Evolutionary conservation across 2,888 invertebrate genomes (phyloP).

Genomic region (Cetonia aurata): DNA sequence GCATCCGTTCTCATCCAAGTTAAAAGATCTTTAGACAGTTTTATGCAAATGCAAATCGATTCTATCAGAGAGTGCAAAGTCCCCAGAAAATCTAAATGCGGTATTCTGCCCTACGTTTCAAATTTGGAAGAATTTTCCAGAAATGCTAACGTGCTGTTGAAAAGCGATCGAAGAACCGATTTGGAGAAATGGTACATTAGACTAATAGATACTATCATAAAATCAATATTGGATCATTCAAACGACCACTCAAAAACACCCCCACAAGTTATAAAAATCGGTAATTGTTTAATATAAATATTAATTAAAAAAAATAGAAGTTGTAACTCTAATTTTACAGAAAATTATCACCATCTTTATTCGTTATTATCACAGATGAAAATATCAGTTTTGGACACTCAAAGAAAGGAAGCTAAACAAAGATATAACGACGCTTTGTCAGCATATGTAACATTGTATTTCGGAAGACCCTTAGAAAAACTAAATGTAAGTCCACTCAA

Average conservation of each 20-base stretch:
- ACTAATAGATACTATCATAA: conserved; percentile 86
- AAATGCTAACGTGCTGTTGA: conserved; percentile 90
- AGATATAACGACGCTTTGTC: conserved; percentile 91
- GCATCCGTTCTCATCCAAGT: conserved; percentile 89
- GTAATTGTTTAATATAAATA: conserved; percentile 64
- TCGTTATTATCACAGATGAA: conserved; percentile 89
- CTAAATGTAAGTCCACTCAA: conserved; percentile 76
- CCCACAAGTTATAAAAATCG: conserved; percentile 91
- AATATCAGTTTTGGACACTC: conserved; percentile 86
- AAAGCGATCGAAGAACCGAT: conserved; percentile 88
- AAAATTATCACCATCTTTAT: conserved; percentile 96
- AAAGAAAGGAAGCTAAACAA: conserved; percentile 90
- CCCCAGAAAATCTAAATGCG: conserved; percentile 84
- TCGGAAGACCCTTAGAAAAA: conserved; percentile 93
- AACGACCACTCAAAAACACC: conserved; percentile 92
- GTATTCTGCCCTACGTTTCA: conserved; percentile 88
- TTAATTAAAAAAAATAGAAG: conserved; percentile 7
- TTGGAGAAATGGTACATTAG: conserved; percentile 92
- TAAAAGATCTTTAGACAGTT: conserved; percentile 91
- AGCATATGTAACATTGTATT: conserved; percentile 93
- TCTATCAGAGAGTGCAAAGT: conserved; percentile 84
- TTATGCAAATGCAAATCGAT: conserved; percentile 86
- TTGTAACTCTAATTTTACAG: conserved; percentile 65
- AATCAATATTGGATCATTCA: conserved; percentile 83
- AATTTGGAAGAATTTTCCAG: conserved; percentile 92